Conservation (phyloP, 1,140 invertebrate species). For the Psilanteris sp. region DNA sequence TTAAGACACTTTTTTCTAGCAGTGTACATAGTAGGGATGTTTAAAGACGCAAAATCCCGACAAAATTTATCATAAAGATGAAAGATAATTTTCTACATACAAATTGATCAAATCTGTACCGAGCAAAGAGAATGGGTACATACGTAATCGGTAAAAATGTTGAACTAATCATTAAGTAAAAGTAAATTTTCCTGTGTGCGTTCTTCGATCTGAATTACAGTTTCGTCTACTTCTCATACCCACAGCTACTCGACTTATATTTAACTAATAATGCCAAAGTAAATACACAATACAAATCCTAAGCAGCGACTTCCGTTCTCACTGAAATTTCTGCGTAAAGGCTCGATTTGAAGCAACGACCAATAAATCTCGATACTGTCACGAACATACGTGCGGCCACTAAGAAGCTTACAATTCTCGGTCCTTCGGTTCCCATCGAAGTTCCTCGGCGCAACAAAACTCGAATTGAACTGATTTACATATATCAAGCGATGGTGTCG, state of each 20-base stretch:
- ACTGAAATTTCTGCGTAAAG: slow-evolving; percentile 50
- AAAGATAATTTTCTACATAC: too few relatives aligned
- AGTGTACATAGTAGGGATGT: too few relatives aligned
- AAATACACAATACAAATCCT: slow-evolving; percentile 35
- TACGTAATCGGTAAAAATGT: too few relatives aligned
- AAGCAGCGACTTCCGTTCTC: slow-evolving; percentile 77
- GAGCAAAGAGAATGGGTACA: too few relatives aligned
- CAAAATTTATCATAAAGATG: too few relatives aligned
- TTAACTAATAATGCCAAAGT: slow-evolving; percentile 8
- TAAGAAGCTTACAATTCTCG: slow-evolving; percentile 75
- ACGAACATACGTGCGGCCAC: slow-evolving; percentile 73
- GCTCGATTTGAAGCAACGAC: slow-evolving; percentile 65
- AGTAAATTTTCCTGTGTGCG: slow-evolving; percentile 20
- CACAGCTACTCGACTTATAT: slow-evolving; percentile 17
- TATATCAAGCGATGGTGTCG: slow-evolving; percentile 75
- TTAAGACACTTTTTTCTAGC: too few relatives aligned
- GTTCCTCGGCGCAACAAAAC: slow-evolving; percentile 73
- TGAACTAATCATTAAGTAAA: slow-evolving; percentile 34
- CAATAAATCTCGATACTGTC: slow-evolving; percentile 77
- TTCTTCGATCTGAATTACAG: slow-evolving; percentile 2
- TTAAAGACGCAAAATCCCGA: too few relatives aligned
- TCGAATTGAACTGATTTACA: slow-evolving; percentile 80
- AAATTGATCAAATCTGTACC: too few relatives aligned
- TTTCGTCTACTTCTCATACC: too few relatives aligned
- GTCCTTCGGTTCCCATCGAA: slow-evolving; percentile 76